These are phyloP conservation scores for Pempheris klunzingeri DNA, from an alignment of 2,797 vertebrate species.

Conservation along the genomic window DNA sequence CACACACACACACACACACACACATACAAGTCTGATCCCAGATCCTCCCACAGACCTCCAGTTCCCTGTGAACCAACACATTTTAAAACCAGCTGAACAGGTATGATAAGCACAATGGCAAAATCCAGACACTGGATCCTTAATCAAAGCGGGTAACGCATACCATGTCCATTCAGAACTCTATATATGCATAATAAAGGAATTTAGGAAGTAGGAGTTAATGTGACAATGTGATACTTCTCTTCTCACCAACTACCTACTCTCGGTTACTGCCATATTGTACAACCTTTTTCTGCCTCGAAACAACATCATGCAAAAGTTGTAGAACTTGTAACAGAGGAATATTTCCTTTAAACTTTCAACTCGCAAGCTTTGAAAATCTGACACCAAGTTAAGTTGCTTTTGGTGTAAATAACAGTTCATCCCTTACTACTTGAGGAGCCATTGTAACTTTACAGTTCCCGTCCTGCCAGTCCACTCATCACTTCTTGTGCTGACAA, in stretches of 20 bases:
- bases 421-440: conserved; percentile 9
- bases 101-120: conserved; percentile 61
- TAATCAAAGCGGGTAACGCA: conserved; percentile 48
- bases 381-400: conserved; percentile 11
- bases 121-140: conserved; percentile 64
- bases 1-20: conserved; percentile 35
- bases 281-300: conserved; percentile 48
- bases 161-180: conserved; percentile 49
- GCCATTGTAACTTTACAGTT: conserved; percentile 26
- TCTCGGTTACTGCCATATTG: conserved; percentile 35
- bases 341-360: conserved; percentile 13
- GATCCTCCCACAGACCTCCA: conserved; percentile 61
- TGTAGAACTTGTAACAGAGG: conserved; percentile 30
- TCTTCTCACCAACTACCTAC: conserved; percentile 14
- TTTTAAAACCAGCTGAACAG: conserved; percentile 69
- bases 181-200: conserved; percentile 49
- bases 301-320: conserved; percentile 58
- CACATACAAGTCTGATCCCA: conserved; percentile 65
- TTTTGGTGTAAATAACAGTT: conserved; percentile 20
- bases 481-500: conserved; percentile 33
- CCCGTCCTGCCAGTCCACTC: conserved; percentile 23
- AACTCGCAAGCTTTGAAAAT: conserved; percentile 23
- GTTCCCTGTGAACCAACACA: conserved; percentile 70
- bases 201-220: conserved; percentile 39
- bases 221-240: conserved; percentile 29